These are phyloP conservation scores for Dolichallabes microphthalmus DNA, from an alignment of 2,113 vertebrate genomes.

Conservation along the genomic window DNA sequence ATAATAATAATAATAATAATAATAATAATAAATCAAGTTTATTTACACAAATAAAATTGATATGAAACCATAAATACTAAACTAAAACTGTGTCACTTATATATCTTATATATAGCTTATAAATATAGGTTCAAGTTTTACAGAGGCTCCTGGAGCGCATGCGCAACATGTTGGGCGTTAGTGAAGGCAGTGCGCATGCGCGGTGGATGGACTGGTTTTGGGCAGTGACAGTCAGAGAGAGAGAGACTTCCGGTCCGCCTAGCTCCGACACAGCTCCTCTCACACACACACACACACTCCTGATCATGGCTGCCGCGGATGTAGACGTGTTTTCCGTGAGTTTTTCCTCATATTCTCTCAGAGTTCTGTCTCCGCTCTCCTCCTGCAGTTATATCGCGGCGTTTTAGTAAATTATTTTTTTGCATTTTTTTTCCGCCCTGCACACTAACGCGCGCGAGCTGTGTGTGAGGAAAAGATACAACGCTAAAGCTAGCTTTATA, in stretches of 20 bases:
- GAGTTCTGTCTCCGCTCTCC: too few relatives aligned
- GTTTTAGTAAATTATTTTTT: background rate
- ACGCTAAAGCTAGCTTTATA: background rate
- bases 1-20: too few relatives aligned
- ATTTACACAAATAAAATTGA: background rate
- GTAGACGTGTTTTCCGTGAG: conserved; percentile 87
- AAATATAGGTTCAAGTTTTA: too few relatives aligned
- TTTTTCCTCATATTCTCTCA: background rate
- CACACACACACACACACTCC: conserved; percentile 57
- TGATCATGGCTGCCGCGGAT: conserved; percentile 88
- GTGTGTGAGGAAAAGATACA: background rate
- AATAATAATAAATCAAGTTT: background rate
- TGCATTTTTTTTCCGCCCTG: background rate
- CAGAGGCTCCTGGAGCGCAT: background rate
- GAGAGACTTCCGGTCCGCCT: conserved; percentile 66
- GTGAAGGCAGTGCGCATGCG: conserved; percentile 72
- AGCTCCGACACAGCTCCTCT: conserved; percentile 37
- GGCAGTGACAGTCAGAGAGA: conserved; percentile 13
- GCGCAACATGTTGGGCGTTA: background rate
- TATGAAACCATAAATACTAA: too few relatives aligned
- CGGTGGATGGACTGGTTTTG: background rate
- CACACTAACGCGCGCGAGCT: background rate
- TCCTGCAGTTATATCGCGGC: background rate
- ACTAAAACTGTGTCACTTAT: too few relatives aligned
- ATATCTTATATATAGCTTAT: too few relatives aligned